phyloP scores from a whole-genome alignment of 2,797 vertebrate species.

The Phalanger gymnotis region DNA sequence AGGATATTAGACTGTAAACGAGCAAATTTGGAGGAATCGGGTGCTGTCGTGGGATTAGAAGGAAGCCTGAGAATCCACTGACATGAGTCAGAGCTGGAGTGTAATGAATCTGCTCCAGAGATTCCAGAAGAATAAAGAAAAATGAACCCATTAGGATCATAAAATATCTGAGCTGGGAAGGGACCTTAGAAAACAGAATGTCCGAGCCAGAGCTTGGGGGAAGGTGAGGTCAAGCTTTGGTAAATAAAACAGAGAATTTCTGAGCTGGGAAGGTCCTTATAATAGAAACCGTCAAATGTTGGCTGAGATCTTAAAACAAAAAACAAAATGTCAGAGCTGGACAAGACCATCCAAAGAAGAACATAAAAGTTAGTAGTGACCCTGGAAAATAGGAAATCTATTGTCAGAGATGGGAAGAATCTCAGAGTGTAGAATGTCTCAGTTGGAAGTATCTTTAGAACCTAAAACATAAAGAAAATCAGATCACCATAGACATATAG shows the following conservation, averaged over 20 bases:
- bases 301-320: neutral
- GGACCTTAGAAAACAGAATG: neutral
- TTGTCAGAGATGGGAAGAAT: neutral
- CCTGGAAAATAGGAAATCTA: neutral
- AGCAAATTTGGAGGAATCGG: neutral
- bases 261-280: neutral
- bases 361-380: neutral
- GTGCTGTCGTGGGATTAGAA: neutral
- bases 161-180: neutral
- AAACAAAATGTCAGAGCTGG: neutral
- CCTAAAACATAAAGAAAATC: neutral
- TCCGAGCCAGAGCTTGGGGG: neutral
- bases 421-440: neutral
- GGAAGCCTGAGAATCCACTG: neutral
- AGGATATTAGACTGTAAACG: neutral
- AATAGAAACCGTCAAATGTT: neutral
- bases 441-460: neutral
- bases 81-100: slow-evolving; percentile 16
- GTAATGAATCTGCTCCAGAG: neutral
- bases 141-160: neutral
- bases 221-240: neutral
- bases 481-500: neutral
- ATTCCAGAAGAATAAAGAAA: neutral
- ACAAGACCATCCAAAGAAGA: neutral
- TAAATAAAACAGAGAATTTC: neutral